Evolutionary conservation across 2,888 invertebrate species (phyloP), one percentile per base, ranked within the genome.

Genomic region (Hypomecis punctinalis): DNA sequence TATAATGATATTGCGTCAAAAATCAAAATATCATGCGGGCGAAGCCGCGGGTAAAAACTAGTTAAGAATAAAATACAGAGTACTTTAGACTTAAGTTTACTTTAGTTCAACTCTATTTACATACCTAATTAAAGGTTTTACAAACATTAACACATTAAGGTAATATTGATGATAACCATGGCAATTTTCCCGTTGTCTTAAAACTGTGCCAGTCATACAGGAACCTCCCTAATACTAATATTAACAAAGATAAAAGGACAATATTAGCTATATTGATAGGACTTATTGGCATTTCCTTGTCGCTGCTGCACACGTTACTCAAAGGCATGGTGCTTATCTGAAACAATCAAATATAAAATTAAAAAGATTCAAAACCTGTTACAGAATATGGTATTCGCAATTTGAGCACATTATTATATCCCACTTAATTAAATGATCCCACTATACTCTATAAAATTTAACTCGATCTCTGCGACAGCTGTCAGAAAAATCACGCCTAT

Each of bases 111-210:
- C 39, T 39, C 9, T 39, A 39, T 39, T 8, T 39, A 39, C 1
- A 39, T 39, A 37, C 8, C 23, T n/a, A 23, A 23, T 23, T 23
- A 23, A 23, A 23, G 23, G 23, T 23, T 23, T 2, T 23, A 23
- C 3, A 23, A 33, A 37, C 6, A n/a, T n/a, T 37, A 51, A n/a
- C n/a, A 10, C 11, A 11, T 10, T 65, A 90, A 7, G 97, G 97
- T 86, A 97, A 93, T 85, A 97, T 95, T 54, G 96, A 95, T 2
- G 97, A 96, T 69, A 97, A 94, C 97, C 97, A 97, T 0, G 97
- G 97, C 66, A 97, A 88, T 76, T 95, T 94, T 0, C 97, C 97
- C 33, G 96, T 96, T 66, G 94, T 95, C 82, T 96, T 97, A 82
- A 96, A 97, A 76, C 92, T 94, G 84, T 96, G 96, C 89, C 97